Evolutionary conservation across 2,888 invertebrate genomes (phyloP).

Genomic region (Pogonocherus hispidulus): DNA sequence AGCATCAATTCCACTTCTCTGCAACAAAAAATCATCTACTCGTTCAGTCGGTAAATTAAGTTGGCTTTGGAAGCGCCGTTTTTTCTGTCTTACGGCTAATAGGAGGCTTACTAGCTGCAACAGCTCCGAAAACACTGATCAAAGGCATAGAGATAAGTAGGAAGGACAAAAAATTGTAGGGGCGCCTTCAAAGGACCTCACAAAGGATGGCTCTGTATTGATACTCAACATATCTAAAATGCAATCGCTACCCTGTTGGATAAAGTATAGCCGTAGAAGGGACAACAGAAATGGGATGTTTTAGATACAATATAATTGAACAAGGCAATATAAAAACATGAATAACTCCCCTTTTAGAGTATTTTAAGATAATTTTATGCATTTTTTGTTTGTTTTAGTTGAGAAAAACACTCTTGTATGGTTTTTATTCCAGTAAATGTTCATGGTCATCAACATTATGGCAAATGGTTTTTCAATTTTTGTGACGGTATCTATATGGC

Average conservation of each 20-base stretch:
- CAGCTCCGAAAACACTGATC: slow-evolving; percentile 21
- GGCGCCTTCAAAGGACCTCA: slow-evolving; percentile 14
- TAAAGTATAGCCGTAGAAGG: not conserved
- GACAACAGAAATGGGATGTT: slow-evolving; percentile 12
- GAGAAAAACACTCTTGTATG: no score
- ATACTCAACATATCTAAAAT: slow-evolving; percentile 22
- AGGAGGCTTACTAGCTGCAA: slow-evolving; percentile 8
- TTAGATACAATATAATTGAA: slow-evolving; percentile 6
- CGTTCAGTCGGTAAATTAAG: not conserved
- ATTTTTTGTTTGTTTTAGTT: no score
- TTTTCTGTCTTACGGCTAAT: slow-evolving; percentile 10
- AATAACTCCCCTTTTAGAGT: no score
- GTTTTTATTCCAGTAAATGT: no score
- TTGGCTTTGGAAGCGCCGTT: not conserved
- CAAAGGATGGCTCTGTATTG: slow-evolving; percentile 15
- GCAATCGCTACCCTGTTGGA: slow-evolving; percentile 2
- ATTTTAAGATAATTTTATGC: no score
- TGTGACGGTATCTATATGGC: no score
- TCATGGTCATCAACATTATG: no score
- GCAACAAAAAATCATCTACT: not conserved
- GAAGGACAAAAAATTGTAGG: slow-evolving; percentile 18
- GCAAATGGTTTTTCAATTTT: no score
- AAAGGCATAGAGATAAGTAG: slow-evolving; percentile 15
- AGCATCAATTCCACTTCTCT: not conserved
- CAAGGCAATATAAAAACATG: not conserved